A percentile compares a stretch with the other conserved stretches of the same genome.
Evolutionary conservation across 2,888 invertebrate genomes (phyloP).

Genomic region (Caenorhabditis sp.): DNA sequence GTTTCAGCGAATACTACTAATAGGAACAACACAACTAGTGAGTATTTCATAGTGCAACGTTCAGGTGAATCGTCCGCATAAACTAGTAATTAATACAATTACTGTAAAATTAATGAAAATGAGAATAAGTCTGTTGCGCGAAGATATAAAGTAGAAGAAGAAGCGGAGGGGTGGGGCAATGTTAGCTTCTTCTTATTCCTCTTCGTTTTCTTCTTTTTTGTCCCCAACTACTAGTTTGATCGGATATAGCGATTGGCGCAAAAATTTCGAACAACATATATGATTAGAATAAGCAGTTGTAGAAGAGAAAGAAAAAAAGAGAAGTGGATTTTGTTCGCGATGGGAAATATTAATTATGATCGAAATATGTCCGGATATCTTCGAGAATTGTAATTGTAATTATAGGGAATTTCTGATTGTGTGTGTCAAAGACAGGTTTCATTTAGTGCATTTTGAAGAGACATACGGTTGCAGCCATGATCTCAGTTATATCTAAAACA

Average conservation of each 20-base stretch:
- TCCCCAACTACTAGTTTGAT: constrained; percentile 36
- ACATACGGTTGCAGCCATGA: no score
- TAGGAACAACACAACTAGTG: not conserved
- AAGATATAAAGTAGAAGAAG: constrained; percentile 13
- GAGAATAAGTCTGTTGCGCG: not conserved
- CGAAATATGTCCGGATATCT: no score
- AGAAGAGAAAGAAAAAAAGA: constrained; percentile 14
- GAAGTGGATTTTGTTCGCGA: constrained; percentile 22
- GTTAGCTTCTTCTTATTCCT: not conserved
- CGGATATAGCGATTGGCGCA: constrained; percentile 32
- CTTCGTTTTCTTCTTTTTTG: no score
- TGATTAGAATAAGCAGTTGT: constrained; percentile 5
- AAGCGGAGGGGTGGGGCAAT: constrained; percentile 23
- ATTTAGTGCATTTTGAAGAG: no score
- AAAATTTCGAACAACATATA: not conserved
- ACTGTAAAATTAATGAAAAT: constrained; percentile 10
- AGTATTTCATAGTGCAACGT: constrained; percentile 17
- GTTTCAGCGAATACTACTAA: not conserved
- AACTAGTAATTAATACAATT: constrained; percentile 28
- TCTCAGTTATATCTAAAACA: no score
- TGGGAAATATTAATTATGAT: not conserved
- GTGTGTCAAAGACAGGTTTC: no score
- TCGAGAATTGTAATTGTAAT: no score
- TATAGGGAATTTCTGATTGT: no score
- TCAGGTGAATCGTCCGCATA: constrained; percentile 26